A percentile compares a stretch with the other conserved stretches of the same genome.
Evolutionary conservation across 2,888 invertebrate species (phyloP).

Genomic region (Argyra leucocephala): DNA sequence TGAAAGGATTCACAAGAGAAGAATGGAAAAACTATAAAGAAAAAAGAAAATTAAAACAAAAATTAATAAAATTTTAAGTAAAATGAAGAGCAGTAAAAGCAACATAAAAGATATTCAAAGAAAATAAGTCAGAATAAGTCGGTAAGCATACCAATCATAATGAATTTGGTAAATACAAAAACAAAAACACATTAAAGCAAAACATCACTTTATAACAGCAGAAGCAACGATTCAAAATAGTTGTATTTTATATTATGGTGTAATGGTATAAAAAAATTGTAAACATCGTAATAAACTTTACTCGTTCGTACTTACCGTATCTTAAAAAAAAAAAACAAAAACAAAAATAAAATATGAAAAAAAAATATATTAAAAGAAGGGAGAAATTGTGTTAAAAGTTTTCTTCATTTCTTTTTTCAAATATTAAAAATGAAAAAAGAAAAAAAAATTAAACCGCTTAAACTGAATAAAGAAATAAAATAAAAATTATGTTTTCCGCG

Average conservation of each 20-base stretch:
- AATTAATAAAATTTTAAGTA: neutral
- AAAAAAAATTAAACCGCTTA: neutral
- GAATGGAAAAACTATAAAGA: neutral
- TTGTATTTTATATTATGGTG: slow-evolving; percentile 6
- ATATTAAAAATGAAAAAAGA: neutral
- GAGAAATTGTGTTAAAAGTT: slow-evolving; percentile 1
- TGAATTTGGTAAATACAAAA: neutral
- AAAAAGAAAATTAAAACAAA: slow-evolving; percentile 10
- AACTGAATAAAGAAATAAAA: neutral
- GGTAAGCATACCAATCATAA: neutral
- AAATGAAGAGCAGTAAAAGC: slow-evolving; percentile 9
- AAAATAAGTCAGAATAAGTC: slow-evolving; percentile 7
- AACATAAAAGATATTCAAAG: neutral
- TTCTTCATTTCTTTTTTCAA: slow-evolving; percentile 2
- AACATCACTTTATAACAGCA: slow-evolving; percentile 13
- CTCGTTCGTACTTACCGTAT: neutral
- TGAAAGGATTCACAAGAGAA: slow-evolving; percentile 9
- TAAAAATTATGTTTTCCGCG: slow-evolving; percentile 16
- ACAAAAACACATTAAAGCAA: neutral
- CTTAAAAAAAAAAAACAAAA: no score
- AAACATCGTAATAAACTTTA: neutral
- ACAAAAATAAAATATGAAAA: neutral
- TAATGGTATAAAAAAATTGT: neutral
- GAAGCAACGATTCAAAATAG: slow-evolving; percentile 2
- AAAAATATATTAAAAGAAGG: neutral